Evolutionary conservation across 53 echinoderm and acorn worm genomes (phyloP).

Genomic region (Apostichopus leukothele): DNA sequence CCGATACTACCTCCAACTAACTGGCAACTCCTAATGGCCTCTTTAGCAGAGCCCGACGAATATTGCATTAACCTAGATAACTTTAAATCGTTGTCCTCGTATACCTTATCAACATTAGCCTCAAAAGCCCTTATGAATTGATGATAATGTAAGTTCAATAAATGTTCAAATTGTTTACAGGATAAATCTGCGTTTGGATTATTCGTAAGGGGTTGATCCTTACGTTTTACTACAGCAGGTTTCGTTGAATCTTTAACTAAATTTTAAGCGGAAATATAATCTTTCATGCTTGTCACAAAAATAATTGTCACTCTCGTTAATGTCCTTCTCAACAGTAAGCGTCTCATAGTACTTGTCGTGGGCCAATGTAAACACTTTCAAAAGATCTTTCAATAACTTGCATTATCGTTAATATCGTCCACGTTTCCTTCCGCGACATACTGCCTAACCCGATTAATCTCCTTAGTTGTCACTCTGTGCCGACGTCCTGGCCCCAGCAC

Average conservation of each 20-base stretch:
- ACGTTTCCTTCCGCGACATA: constrained; percentile 37
- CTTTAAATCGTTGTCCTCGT: constrained; percentile 48
- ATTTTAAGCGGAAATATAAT: constrained; percentile 12
- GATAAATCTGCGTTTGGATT: neutral
- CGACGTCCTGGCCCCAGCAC: constrained; percentile 8
- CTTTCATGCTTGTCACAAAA: constrained; percentile 36
- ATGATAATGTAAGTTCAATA: constrained; percentile 54
- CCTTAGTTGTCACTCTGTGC: constrained; percentile 31
- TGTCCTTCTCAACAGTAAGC: constrained; percentile 32
- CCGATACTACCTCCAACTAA: constrained; percentile 34
- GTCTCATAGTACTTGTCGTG: constrained; percentile 41
- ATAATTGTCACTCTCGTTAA: constrained; percentile 46
- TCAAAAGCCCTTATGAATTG: constrained; percentile 51
- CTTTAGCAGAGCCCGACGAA: constrained; percentile 50
- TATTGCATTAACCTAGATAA: constrained; percentile 54
- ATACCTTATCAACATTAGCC: constrained; percentile 49
- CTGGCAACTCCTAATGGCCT: constrained; percentile 53
- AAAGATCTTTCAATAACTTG: neutral
- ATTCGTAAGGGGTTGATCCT: neutral
- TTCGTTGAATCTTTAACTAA: neutral
- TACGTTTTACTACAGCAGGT: neutral
- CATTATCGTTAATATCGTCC: neutral
- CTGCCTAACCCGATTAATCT: neutral
- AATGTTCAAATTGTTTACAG: neutral
- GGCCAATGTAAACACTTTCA: constrained; percentile 32